Base-by-base conservation (phyloP, 53 echinoderm and acorn worm species). In the Temnopleurus reevesii region DNA sequence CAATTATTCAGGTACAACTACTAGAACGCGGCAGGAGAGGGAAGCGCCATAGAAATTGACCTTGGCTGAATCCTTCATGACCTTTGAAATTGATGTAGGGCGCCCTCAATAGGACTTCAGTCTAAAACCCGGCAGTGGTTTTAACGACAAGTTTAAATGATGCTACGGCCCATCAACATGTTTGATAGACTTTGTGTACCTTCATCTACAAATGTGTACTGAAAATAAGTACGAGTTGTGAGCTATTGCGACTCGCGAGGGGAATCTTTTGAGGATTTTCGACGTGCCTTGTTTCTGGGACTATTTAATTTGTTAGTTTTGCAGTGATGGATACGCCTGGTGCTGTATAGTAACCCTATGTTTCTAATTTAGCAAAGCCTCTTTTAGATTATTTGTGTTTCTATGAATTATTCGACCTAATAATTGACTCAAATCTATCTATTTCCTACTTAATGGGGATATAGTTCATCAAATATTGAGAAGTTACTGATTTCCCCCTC, bases 11-110 rank as follows among this genome's bases (percentile, higher is more conserved):
- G 79, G 49, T 79, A 9, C 28, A 79, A 4, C 79, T 25, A 49
- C 49, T 79, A 79, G 46, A 79, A 49, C 79, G 49, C 1, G 49
- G 79, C 3, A 79, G 79, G 46, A 46, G 49, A 79, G 79, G 79
- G 17, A 79, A 79, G 23, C 79, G 79, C 4, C 47, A 26, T 4
- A 46, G 79, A 28, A 79, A 79, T 79, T 79, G 79, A 79, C 30
- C 27, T 29, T 17, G 12, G 12, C 79, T 38, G 36, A 71, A 71
- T 41, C 13, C 7, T n/a, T n/a, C 41, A 8, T 71, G 43, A 71
- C 71, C 71, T 71, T 71, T 71, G 71, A 71, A 36, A 36, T 38
- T 71, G 71, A 43, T n/a, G 21, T 23, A 41, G 71, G 71, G 21
- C 71, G 71, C 71, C 71, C 64, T 41, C 41, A 38, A 8, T 71